A percentile compares a stretch with the other conserved stretches of the same genome.
Evolutionary conservation across 1,140 invertebrate species (phyloP).

Genomic region (Portunus trituberculatus): DNA sequence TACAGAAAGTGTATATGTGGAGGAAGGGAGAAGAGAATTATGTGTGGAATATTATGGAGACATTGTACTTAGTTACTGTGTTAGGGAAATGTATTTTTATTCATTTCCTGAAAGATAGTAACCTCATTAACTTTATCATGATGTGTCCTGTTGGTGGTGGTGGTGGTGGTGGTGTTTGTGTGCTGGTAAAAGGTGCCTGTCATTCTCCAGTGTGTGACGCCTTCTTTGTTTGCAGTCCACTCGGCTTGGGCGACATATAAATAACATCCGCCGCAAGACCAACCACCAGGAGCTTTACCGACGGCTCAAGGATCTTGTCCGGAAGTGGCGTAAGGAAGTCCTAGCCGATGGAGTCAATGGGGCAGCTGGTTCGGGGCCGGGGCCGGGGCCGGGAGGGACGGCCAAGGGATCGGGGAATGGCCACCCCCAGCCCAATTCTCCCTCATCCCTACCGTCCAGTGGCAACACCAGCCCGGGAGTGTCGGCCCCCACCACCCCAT

Average conservation of each 20-base stretch:
- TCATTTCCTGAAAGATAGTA: no score
- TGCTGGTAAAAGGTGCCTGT: neutral
- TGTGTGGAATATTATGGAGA: no score
- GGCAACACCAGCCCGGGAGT: constrained; percentile 79
- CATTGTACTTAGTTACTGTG: no score
- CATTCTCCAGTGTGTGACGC: neutral
- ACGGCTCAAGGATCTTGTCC: constrained; percentile 93
- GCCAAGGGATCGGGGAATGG: constrained; percentile 65
- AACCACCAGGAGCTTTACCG: constrained; percentile 88
- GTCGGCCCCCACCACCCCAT: constrained; percentile 77
- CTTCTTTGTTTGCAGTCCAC: constrained; percentile 84
- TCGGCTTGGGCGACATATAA: constrained; percentile 95
- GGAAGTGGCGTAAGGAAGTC: constrained; percentile 92
- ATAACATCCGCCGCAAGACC: constrained; percentile 93
- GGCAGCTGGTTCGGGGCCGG: constrained; percentile 73
- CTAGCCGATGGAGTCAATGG: constrained; percentile 82
- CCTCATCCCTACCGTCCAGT: constrained; percentile 78
- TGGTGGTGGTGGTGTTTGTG: no score
- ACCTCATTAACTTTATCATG: no score
- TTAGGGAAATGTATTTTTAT: no score
- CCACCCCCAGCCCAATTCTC: constrained; percentile 61
- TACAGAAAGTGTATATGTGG: no score
- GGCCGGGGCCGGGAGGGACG: constrained; percentile 69
- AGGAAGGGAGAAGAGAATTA: no score
- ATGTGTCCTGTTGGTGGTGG: no score